Conservation (phyloP, 2,797 vertebrate species). For the Anguilla anguilla region DNA sequence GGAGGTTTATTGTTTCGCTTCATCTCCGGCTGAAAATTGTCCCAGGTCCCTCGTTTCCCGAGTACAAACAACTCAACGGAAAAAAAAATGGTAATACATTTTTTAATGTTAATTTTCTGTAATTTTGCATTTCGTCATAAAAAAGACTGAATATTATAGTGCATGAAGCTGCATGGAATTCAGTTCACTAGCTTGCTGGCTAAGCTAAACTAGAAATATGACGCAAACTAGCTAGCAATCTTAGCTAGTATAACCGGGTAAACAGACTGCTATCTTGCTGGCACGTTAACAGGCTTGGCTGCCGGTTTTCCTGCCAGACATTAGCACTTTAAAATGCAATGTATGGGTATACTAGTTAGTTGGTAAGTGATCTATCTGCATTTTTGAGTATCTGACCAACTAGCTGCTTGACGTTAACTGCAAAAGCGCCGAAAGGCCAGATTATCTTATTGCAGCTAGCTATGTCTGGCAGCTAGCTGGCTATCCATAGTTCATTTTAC, state of each 20-base stretch:
- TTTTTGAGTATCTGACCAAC: neutral
- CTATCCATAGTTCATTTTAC: too few relatives aligned
- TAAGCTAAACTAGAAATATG: neutral
- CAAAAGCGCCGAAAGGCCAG: too few relatives aligned
- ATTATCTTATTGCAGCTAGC: too few relatives aligned
- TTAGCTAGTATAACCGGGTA: neutral
- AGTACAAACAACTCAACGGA: slow-evolving; percentile 21
- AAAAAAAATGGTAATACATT: slow-evolving; percentile 38
- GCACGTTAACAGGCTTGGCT: neutral
- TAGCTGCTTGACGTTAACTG: neutral
- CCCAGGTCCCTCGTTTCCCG: slow-evolving; percentile 18
- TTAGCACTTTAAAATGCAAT: too few relatives aligned
- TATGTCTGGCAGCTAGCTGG: too few relatives aligned
- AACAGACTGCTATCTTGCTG: neutral
- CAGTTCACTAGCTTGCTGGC: slow-evolving; percentile 26
- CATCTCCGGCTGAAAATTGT: slow-evolving; percentile 43
- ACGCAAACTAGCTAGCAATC: slow-evolving; percentile 1
- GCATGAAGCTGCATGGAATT: neutral
- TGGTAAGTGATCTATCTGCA: neutral
- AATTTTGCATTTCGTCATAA: neutral
- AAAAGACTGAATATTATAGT: neutral
- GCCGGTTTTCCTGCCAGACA: neutral
- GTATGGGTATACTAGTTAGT: neutral
- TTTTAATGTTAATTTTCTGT: neutral
- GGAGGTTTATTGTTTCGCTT: slow-evolving; percentile 54